These are phyloP conservation scores for Auanema sp. DNA, from an alignment of 2,888 invertebrate species.

Conservation along the genomic window DNA sequence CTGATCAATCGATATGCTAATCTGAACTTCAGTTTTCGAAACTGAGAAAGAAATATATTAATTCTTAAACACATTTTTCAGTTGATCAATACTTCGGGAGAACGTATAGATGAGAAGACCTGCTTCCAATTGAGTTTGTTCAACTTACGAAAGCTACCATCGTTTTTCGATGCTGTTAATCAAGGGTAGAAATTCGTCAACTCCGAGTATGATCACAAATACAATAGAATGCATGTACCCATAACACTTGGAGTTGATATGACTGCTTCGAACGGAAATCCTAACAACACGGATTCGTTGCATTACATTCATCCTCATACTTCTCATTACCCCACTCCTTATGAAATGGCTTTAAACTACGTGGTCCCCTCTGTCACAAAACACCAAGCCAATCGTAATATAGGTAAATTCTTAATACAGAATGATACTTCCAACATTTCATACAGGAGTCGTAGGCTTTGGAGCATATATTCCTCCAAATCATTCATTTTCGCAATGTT, in stretches of 20 bases:
- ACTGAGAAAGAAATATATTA: not conserved
- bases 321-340: slow-evolving; percentile 65
- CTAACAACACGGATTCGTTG: slow-evolving; percentile 63
- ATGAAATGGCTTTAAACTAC: slow-evolving; percentile 66
- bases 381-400: slow-evolving; percentile 7
- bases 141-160: slow-evolving; percentile 32
- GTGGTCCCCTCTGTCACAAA: slow-evolving; percentile 57
- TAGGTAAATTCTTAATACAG: slow-evolving; percentile 13
- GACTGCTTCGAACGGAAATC: slow-evolving; percentile 69
- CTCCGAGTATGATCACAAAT: not conserved
- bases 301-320: slow-evolving; percentile 66
- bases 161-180: slow-evolving; percentile 42
- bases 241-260: slow-evolving; percentile 68
- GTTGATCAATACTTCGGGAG: slow-evolving; percentile 37
- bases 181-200: slow-evolving; percentile 27
- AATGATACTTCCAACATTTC: not conserved
- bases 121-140: slow-evolving; percentile 41
- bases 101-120: slow-evolving; percentile 40
- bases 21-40: not conserved
- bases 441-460: slow-evolving; percentile 67
- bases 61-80: slow-evolving; percentile 21
- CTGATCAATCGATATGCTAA: not conserved
- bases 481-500: slow-evolving; percentile 46
- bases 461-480: slow-evolving; percentile 66
- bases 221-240: slow-evolving; percentile 65